These are phyloP conservation scores for Cyphomyrus plagiostoma DNA, from an alignment of 2,113 vertebrate species.

Conservation along the genomic window DNA sequence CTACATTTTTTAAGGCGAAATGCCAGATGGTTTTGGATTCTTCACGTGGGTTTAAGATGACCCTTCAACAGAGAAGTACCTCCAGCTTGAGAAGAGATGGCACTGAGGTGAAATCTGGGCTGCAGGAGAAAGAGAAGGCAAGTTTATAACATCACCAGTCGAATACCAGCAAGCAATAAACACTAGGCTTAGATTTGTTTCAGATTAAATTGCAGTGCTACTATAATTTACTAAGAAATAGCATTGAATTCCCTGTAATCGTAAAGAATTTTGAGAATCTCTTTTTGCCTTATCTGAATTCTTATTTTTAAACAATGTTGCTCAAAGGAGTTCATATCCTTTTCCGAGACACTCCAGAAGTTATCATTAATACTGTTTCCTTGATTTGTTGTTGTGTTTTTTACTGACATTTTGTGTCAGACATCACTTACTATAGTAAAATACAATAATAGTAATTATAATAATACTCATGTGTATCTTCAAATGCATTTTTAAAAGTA, in stretches of 20 bases:
- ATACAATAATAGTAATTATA: neutral
- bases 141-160: conserved; percentile 19
- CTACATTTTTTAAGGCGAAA: neutral
- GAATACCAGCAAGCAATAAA: neutral
- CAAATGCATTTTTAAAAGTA: neutral
- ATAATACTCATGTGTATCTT: neutral
- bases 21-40: conserved; percentile 3
- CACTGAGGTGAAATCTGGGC: conserved; percentile 18
- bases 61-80: conserved; percentile 30
- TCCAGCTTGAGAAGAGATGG: conserved; percentile 22
- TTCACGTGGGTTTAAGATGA: conserved; percentile 37
- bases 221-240: neutral
- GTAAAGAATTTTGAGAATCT: neutral
- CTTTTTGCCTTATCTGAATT: neutral
- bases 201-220: neutral
- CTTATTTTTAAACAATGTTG: neutral
- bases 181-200: neutral
- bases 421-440: neutral
- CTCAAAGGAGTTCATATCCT: neutral
- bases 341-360: neutral
- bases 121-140: conserved; percentile 41
- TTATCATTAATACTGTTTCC: neutral
- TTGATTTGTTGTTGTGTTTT: neutral
- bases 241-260: neutral
- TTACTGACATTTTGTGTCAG: neutral